Conservation (phyloP, 2,113 vertebrate genomes). For the Anoura caudifer region DNA sequence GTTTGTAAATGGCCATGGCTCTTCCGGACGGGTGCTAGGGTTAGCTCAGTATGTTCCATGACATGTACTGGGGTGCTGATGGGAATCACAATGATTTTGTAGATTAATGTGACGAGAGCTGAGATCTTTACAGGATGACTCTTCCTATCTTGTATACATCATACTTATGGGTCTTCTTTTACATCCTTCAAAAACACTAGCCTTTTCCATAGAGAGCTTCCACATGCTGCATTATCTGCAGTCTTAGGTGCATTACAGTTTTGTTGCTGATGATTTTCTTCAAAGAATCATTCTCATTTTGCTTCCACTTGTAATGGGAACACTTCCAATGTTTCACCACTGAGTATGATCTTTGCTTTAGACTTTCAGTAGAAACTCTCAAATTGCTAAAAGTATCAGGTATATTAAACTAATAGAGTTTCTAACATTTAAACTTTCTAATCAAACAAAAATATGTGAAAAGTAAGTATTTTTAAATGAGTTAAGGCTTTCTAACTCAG, state of each 20-base stretch:
- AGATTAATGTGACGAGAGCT: neutral
- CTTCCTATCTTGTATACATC: neutral
- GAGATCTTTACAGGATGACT: neutral
- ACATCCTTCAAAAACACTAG: neutral
- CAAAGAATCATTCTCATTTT: neutral
- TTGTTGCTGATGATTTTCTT: neutral
- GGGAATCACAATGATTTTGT: neutral
- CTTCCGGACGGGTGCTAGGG: neutral
- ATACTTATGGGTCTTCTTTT: neutral
- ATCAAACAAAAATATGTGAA: neutral
- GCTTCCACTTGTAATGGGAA: neutral
- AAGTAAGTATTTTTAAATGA: neutral
- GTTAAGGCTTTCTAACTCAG: neutral
- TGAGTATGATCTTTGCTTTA: neutral
- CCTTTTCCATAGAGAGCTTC: neutral
- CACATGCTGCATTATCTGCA: neutral
- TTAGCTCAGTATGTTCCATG: neutral
- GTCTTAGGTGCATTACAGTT: neutral
- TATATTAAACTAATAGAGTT: neutral
- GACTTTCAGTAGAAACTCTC: neutral
- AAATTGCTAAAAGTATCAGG: neutral
- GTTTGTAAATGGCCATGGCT: neutral
- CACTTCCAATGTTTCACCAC: neutral
- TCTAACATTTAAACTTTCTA: neutral
- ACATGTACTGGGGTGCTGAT: neutral